Evolutionary conservation across 2,113 vertebrate species (phyloP).

Genomic region (Isurus oxyrinchus): DNA sequence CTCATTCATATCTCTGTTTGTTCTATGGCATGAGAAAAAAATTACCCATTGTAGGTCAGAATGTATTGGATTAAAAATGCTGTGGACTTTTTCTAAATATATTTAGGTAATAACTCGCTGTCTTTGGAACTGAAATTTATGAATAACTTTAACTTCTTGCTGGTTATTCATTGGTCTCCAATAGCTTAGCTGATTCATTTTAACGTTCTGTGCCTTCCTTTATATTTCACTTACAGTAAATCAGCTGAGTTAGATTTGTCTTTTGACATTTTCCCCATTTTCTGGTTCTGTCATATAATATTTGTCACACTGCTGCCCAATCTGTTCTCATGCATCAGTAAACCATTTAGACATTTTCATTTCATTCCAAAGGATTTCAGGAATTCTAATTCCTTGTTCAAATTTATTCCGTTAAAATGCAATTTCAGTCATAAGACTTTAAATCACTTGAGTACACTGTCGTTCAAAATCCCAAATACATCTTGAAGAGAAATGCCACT

Average conservation of each 20-base stretch:
- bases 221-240: slow-evolving; percentile 7
- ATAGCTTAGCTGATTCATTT: not conserved
- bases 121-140: not conserved
- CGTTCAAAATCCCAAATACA: slow-evolving; percentile 32
- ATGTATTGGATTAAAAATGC: not conserved
- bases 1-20: not conserved
- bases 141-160: not conserved
- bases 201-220: not conserved
- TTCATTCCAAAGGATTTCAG: slow-evolving; percentile 44
- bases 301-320: slow-evolving; percentile 39
- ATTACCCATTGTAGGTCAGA: not conserved
- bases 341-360: slow-evolving; percentile 41
- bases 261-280: slow-evolving; percentile 30
- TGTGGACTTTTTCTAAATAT: not conserved
- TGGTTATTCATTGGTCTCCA: not conserved
- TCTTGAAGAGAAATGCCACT: slow-evolving; percentile 20
- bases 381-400: slow-evolving; percentile 49
- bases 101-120: not conserved
- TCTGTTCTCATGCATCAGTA: slow-evolving; percentile 42
- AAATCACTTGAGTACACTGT: slow-evolving; percentile 43
- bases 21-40: not conserved
- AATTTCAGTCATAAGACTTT: slow-evolving; percentile 46
- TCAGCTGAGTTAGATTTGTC: slow-evolving; percentile 27
- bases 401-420: slow-evolving; percentile 48
- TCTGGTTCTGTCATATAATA: slow-evolving; percentile 30